Base-by-base conservation (phyloP, 1,140 invertebrate genomes). In the Ceratina calcarata region DNA sequence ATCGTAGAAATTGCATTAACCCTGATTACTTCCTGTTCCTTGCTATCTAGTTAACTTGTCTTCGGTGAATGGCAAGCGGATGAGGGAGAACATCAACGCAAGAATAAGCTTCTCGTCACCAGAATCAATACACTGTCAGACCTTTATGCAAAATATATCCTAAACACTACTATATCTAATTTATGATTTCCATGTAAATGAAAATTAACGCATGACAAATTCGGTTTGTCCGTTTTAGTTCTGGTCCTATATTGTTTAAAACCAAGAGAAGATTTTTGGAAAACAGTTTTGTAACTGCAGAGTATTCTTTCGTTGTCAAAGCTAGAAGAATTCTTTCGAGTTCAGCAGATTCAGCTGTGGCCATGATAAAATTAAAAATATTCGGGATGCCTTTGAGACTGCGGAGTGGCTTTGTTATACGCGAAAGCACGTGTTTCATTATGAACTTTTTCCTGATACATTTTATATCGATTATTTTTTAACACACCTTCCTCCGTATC, bases 341-440 rank as follows among this genome's bases (percentile, higher is more conserved):
- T 88, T 83, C 58, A 58, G 22, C 82, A 84, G 81, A 71, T 85
- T 75, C 55, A 66, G 66, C 15, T 37, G 62, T n/a, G 74, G 78
- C 16, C 57, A 66, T 82, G 88, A 89, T 89, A 89, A 89, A 89
- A 89, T 88, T 82, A 84, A 76, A 87, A 89, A 89, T 90, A 88
- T 90, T 88, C 81, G 61, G 81, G 86, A 86, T 85, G 86, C 84
- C 78, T 80, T 62, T 69, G 83, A 69, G 61, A 67, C 67, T 55
- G 64, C 68, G 80, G 88, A 88, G 87, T 88, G 87, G 80, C 86
- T 88, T 86, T 84, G 87, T 87, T 89, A 86, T 75, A 82, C 70
- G 83, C 61, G 78, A 78, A 66, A 75, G 84, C 82, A 86, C 86
- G 84, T 90, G 89, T 89, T 89, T 87, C 89, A 85, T 88, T 86